Evolutionary conservation across 1,140 invertebrate species (phyloP).

Genomic region (Brachionus sp.): DNA sequence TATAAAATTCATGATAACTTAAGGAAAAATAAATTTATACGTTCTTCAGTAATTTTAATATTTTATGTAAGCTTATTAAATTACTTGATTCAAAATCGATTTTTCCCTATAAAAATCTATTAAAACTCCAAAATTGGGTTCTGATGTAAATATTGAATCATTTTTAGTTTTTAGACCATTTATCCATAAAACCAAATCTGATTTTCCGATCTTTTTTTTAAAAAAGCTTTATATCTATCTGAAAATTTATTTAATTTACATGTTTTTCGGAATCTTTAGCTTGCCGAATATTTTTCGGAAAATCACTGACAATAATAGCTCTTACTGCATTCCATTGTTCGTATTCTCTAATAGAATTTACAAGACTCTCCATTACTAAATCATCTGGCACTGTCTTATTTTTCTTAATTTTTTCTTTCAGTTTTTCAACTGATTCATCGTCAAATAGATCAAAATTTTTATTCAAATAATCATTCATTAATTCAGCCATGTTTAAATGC

Average conservation of each 20-base stretch:
- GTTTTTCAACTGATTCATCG: background rate
- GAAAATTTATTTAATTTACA: background rate
- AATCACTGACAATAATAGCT: constrained; percentile 2
- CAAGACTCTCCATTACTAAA: background rate
- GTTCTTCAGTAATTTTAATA: background rate
- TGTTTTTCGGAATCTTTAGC: constrained; percentile 12
- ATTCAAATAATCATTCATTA: constrained; percentile 15
- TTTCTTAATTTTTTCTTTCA: background rate
- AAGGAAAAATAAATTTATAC: background rate
- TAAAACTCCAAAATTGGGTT: background rate
- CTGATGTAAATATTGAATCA: background rate
- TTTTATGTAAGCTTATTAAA: background rate
- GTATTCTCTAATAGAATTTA: background rate
- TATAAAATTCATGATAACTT: background rate
- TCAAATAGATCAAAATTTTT: background rate
- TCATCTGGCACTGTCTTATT: background rate
- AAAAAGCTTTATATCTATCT: background rate
- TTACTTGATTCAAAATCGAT: constrained; percentile 5
- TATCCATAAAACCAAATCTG: background rate
- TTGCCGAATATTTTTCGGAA: constrained; percentile 18
- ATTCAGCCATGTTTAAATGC: constrained; percentile 3
- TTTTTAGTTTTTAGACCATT: background rate
- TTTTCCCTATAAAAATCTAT: constrained; percentile 2
- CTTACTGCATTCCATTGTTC: background rate
- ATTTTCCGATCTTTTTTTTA: background rate